A percentile compares a stretch with the other conserved stretches of the same genome.
phyloP scores from a whole-genome alignment of 23 tunicate species.

The Ascidia mentula region DNA sequence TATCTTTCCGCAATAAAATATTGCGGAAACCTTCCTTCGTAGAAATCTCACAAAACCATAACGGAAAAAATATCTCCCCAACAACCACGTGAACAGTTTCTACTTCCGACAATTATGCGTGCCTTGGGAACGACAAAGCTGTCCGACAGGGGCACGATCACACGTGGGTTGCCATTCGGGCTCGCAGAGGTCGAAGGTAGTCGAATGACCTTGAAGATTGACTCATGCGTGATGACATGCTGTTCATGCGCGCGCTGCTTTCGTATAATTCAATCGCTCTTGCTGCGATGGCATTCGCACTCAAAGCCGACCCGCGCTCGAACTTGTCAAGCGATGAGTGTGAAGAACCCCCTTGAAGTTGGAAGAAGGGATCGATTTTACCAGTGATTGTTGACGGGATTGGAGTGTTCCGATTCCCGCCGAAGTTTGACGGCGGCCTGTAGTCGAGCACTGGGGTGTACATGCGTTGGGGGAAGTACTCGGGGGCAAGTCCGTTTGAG shows the following conservation, averaged over 20 bases:
- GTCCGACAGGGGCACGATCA: constrained; percentile 9
- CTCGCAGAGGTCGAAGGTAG: constrained; percentile 34
- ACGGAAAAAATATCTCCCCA: too few relatives aligned
- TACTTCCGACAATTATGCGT: too few relatives aligned
- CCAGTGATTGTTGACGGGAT: constrained; percentile 23
- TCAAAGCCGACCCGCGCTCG: constrained; percentile 57
- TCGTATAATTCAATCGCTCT: constrained; percentile 21
- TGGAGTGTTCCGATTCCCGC: constrained; percentile 23
- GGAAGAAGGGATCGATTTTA: constrained; percentile 9
- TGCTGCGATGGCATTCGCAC: constrained; percentile 27
- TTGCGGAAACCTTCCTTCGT: too few relatives aligned
- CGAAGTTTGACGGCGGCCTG: constrained; percentile 5
- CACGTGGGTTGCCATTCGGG: constrained; percentile 92
- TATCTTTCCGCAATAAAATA: too few relatives aligned
- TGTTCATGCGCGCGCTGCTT: constrained; percentile 32
- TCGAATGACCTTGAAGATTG: constrained; percentile 80
- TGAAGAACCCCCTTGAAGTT: constrained; percentile 38
- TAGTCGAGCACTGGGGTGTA: not conserved
- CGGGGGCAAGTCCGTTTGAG: not conserved
- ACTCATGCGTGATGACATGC: constrained; percentile 51
- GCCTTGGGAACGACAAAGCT: not conserved
- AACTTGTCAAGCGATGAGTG: constrained; percentile 71
- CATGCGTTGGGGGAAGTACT: not conserved
- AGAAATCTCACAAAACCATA: too few relatives aligned
- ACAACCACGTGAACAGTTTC: too few relatives aligned